Evolutionary conservation across 2,888 invertebrate species (phyloP), one percentile per base, ranked within the genome.

Genomic region (Pyralis farinalis): DNA sequence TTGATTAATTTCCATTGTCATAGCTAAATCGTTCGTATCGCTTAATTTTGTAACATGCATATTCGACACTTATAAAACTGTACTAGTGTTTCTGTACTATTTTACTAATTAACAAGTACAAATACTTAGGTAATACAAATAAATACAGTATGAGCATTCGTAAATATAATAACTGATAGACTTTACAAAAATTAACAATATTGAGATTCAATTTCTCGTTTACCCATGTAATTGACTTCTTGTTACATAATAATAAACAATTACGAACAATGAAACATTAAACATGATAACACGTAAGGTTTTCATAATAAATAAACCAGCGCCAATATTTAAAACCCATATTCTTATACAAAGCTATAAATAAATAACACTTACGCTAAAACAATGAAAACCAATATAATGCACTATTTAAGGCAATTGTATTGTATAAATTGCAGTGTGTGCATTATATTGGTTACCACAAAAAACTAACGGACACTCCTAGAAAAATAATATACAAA

Each of bases 101-200:
- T 8, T 21, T 31, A 34, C 32, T 20, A 37, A 33, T 44, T 40
- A 42, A 47, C 48, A 49, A 53, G 53, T 48, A 34, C 41, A 41
- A 7, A 43, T 47, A 43, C 45, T 45, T 46, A 52, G 54, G 49
- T 55, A 51, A 47, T 41, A 36, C 11, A 25, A 37, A 38, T 32
- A 25, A 27, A 25, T 32, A 9, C 7, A 12, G 12, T 28, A 36
- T 28, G 28, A 36, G 27, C 35, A 16, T n/a, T 29, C 16, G 10
- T 3, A 31, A 31, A 37, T 7, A 21, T 27, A 12, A 10, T 12
- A 12, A n/a, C n/a, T n/a, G n/a, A n/a, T n/a, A n/a, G n/a, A n/a
- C n/a, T 25, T 25, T 7, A 25, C 7, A 7, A 25, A 7, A 25
- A 25, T n/a, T n/a, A 25, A 21, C 7, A 25, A 25, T 25, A 5